Conservation (phyloP, 1,140 invertebrate genomes). For the Cyphomyrmex costatus region DNA sequence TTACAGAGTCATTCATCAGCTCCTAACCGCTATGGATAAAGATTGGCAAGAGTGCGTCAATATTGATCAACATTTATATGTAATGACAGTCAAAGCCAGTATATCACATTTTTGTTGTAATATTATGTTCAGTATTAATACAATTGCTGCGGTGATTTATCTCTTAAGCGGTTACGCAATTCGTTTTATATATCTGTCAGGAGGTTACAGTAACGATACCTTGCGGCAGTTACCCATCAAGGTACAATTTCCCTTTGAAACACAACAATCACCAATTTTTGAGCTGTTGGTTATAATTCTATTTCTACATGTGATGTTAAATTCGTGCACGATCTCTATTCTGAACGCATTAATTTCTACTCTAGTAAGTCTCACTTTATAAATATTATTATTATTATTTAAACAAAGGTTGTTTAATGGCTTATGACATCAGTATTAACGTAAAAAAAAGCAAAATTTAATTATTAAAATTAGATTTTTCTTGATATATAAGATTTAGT, state of each 20-base stretch:
- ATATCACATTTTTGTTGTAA: conserved; percentile 15
- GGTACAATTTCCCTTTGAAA: conserved; percentile 6
- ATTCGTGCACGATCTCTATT: not conserved
- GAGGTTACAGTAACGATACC: not conserved
- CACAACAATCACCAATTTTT: conserved; percentile 24
- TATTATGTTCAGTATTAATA: not conserved
- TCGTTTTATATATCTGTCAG: not conserved
- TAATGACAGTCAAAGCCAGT: conserved; percentile 28
- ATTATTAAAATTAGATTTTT: too few species aligned
- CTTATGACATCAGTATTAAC: too few species aligned
- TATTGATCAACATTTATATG: not conserved
- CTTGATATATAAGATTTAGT: not conserved
- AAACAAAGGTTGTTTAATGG: too few species aligned
- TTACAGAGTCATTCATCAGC: conserved; percentile 13
- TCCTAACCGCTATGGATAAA: not conserved
- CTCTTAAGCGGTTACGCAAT: not conserved
- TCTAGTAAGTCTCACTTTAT: too few species aligned
- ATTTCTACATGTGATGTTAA: not conserved
- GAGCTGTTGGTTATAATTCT: not conserved
- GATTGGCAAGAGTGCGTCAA: conserved; percentile 18
- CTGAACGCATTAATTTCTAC: too few species aligned
- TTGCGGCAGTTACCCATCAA: not conserved
- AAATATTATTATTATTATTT: too few species aligned
- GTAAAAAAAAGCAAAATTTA: too few species aligned
- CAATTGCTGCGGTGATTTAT: not conserved